phyloP scores from a whole-genome alignment of 2,888 invertebrate species.

The Perizoma flavofasciatum region DNA sequence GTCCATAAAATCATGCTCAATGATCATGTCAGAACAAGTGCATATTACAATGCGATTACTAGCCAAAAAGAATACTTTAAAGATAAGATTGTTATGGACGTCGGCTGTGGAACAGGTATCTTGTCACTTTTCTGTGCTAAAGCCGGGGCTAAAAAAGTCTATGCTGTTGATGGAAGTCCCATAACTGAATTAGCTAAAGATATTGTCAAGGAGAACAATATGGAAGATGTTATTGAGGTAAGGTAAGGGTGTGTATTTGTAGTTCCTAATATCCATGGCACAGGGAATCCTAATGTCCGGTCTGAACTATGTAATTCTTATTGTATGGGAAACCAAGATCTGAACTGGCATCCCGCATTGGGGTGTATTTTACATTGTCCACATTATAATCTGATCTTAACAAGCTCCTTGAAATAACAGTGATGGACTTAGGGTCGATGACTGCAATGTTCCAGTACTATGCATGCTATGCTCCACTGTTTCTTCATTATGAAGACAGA shows the following conservation, averaged over 20 bases:
- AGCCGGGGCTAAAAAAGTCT: constrained; percentile 95
- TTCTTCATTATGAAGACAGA: too few relatives aligned
- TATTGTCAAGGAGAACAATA: constrained; percentile 88
- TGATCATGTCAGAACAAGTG: constrained; percentile 89
- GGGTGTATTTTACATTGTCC: too few relatives aligned
- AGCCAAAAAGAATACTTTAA: constrained; percentile 86
- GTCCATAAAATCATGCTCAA: constrained; percentile 91
- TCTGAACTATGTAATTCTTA: too few relatives aligned
- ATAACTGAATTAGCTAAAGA: constrained; percentile 86
- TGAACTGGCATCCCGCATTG: too few relatives aligned
- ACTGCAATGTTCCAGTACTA: too few relatives aligned
- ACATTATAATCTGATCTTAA: too few relatives aligned
- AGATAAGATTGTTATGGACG: constrained; percentile 92
- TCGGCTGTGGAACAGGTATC: constrained; percentile 95
- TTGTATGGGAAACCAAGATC: too few relatives aligned
- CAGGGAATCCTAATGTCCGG: too few relatives aligned
- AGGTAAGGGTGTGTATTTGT: not conserved
- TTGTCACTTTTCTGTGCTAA: constrained; percentile 94
- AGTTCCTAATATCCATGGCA: too few relatives aligned
- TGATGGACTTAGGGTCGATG: too few relatives aligned
- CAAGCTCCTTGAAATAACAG: too few relatives aligned
- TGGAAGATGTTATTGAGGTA: constrained; percentile 86
- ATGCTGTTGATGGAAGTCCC: constrained; percentile 92
- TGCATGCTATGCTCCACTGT: too few relatives aligned
- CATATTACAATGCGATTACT: constrained; percentile 92